Evolutionary conservation across 2,888 invertebrate genomes (phyloP).

Genomic region (Eubasilissa splendida): DNA sequence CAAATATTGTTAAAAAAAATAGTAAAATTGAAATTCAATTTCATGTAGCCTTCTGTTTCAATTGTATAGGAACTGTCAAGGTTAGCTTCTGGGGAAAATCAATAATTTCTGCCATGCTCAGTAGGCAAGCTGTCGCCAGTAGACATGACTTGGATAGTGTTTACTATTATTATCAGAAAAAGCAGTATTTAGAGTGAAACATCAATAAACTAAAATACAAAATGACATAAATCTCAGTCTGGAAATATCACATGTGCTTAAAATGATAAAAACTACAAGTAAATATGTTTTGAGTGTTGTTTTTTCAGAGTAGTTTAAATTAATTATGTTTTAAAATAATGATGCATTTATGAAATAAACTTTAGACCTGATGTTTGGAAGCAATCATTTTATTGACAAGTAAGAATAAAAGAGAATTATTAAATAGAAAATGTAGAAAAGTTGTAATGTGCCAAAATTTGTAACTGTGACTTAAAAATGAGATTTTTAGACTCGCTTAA

Average conservation of each 20-base stretch:
- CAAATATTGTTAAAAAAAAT: no score
- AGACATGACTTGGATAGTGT: conserved; percentile 26
- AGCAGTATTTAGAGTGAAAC: neutral
- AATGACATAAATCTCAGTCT: neutral
- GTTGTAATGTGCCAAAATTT: no score
- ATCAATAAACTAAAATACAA: neutral
- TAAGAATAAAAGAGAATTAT: neutral
- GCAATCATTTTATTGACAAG: conserved; percentile 8
- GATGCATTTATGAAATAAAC: neutral
- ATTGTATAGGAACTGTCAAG: no score
- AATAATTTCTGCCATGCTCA: conserved; percentile 71
- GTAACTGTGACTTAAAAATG: no score
- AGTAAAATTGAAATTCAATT: no score
- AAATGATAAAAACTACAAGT: no score
- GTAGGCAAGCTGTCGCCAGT: conserved; percentile 60
- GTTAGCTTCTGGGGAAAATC: conserved; percentile 64
- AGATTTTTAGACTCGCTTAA: no score
- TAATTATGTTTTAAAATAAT: neutral
- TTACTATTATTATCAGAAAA: conserved; percentile 1
- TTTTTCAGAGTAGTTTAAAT: no score
- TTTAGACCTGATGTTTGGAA: neutral
- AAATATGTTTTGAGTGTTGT: no score
- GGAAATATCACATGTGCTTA: no score
- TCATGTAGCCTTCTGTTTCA: no score
- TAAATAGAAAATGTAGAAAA: no score